These are phyloP conservation scores for Parauchenoglanis ngamensis DNA, from an alignment of 2,797 vertebrate genomes.

Conservation along the genomic window DNA sequence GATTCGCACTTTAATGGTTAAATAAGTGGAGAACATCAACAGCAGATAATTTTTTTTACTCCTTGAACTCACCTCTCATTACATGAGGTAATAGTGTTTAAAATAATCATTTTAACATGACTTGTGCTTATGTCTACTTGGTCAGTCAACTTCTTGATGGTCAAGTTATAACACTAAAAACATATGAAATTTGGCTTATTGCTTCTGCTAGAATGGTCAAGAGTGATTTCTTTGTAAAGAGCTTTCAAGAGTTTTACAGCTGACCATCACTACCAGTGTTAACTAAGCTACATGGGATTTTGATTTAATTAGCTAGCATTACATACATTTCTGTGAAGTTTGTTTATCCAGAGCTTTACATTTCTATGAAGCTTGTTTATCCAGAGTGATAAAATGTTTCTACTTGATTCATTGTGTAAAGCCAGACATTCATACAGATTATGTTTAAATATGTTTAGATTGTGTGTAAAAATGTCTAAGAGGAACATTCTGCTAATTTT, in stretches of 20 bases:
- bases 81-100: not conserved
- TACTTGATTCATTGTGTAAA: too few relatives aligned
- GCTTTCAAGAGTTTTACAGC: not conserved
- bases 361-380: too few relatives aligned
- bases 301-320: not conserved
- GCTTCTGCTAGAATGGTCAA: too few relatives aligned
- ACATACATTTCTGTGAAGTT: too few relatives aligned
- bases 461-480: too few relatives aligned
- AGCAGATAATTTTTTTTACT: not conserved
- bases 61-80: not conserved
- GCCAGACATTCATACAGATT: too few relatives aligned
- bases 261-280: not conserved
- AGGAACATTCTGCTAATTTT: too few relatives aligned
- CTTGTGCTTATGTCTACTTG: not conserved
- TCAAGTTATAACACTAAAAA: not conserved
- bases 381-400: too few relatives aligned
- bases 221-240: not conserved
- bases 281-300: not conserved
- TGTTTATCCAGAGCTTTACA: too few relatives aligned
- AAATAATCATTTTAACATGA: not conserved
- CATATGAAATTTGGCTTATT: too few relatives aligned
- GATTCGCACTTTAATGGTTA: not conserved
- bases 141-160: not conserved
- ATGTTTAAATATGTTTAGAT: too few relatives aligned
- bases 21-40: not conserved